Conservation (phyloP, 1,140 invertebrate genomes). For the Aphelinus certus region DNA sequence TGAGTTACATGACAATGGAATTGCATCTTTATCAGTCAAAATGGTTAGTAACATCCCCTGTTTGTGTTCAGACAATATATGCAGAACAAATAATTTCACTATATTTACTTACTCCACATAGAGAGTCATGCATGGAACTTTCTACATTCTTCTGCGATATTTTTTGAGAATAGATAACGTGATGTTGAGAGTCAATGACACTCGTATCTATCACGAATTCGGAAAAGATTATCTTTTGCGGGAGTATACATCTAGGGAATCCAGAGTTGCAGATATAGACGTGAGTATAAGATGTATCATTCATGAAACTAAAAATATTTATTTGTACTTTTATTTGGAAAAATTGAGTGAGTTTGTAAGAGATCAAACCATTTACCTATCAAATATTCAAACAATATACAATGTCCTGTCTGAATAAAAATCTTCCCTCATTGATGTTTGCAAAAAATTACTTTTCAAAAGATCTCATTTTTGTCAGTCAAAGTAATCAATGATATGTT, state of each 20-base stretch:
- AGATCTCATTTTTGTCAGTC: neutral
- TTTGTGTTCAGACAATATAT: conserved; percentile 12
- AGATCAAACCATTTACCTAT: neutral
- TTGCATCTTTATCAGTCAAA: conserved; percentile 89
- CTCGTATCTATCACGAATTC: conserved; percentile 88
- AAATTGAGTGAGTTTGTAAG: neutral
- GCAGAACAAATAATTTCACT: neutral
- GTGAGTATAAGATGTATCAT: conserved; percentile 45
- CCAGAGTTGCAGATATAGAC: conserved; percentile 71
- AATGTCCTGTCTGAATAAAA: neutral
- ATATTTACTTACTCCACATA: conserved; percentile 53
- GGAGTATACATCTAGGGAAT: conserved; percentile 81
- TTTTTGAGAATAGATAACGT: conserved; percentile 96
- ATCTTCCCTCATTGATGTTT: neutral
- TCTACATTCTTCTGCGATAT: conserved; percentile 90
- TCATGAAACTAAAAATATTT: neutral
- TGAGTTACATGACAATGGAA: conserved; percentile 97
- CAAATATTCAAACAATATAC: no score
- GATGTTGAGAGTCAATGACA: conserved; percentile 89
- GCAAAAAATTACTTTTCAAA: neutral
- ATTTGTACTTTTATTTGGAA: conserved; percentile 23
- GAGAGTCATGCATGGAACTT: conserved; percentile 94
- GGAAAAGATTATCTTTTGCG: conserved; percentile 78
- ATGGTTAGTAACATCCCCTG: conserved; percentile 76
- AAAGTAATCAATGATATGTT: neutral